Evolutionary conservation across 2,888 invertebrate genomes (phyloP).

Genomic region (Megastigmus dorsalis): DNA sequence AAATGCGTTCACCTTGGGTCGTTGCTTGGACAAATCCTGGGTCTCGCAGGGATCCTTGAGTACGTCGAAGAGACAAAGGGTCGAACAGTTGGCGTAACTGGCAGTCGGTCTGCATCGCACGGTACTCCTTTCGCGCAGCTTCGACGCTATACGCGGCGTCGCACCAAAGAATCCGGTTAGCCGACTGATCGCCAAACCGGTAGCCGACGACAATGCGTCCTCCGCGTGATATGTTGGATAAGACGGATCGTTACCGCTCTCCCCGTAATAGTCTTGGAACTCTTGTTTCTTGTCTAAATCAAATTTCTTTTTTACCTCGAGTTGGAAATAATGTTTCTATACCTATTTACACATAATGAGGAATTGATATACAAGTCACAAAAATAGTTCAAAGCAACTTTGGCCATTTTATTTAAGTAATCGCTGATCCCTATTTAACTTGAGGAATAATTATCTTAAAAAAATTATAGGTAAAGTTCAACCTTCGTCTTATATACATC

Average conservation of each 20-base stretch:
- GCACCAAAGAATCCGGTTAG: constrained; percentile 25
- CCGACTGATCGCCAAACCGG: constrained; percentile 59
- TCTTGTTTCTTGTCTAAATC: too few species aligned
- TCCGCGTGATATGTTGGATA: constrained; percentile 61
- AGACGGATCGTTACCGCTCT: constrained; percentile 56
- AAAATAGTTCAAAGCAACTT: too few species aligned
- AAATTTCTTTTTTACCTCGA: too few species aligned
- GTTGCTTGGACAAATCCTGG: constrained; percentile 61
- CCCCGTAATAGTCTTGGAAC: constrained; percentile 63
- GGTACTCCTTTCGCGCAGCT: constrained; percentile 47
- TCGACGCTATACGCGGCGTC: constrained; percentile 1
- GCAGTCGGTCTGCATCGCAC: constrained; percentile 58
- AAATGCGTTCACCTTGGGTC: constrained; percentile 65
- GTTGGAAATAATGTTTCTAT: too few species aligned
- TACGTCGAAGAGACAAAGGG: constrained; percentile 66
- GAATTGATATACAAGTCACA: too few species aligned
- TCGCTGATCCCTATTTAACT: too few species aligned
- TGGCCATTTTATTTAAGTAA: too few species aligned
- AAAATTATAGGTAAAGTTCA: too few species aligned
- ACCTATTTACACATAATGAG: too few species aligned
- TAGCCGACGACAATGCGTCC: constrained; percentile 58
- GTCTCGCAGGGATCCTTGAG: constrained; percentile 67
- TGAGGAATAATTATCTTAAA: too few species aligned
- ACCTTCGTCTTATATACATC: too few species aligned
- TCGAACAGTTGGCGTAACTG: constrained; percentile 57